These are phyloP conservation scores for Cotesia congregata DNA, from an alignment of 2,888 invertebrate genomes.

Conservation along the genomic window DNA sequence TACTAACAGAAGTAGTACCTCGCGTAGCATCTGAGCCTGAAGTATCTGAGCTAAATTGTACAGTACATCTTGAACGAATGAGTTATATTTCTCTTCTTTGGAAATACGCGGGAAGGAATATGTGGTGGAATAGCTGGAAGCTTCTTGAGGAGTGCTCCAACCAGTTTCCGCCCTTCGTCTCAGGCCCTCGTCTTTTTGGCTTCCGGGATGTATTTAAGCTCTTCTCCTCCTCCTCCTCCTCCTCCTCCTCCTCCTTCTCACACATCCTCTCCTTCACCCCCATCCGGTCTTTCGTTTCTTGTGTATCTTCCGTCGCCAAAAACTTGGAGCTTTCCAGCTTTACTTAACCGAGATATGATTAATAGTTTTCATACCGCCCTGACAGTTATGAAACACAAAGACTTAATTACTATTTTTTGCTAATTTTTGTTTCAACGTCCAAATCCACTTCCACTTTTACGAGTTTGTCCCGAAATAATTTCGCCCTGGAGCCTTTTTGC, in stretches of 20 bases:
- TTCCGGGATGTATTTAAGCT: constrained; percentile 30
- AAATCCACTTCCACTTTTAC: constrained; percentile 4
- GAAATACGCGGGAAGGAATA: neutral
- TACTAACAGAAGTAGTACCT: neutral
- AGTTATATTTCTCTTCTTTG: neutral
- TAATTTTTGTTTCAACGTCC: neutral
- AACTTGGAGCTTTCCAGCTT: neutral
- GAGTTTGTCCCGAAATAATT: constrained; percentile 18
- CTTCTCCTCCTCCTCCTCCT: neutral
- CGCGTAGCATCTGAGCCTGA: neutral
- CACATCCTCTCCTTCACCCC: too few species aligned
- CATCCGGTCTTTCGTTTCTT: neutral
- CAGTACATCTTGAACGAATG: constrained; percentile 11
- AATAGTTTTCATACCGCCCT: neutral
- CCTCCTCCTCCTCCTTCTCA: neutral
- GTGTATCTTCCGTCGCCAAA: neutral
- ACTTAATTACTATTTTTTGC: neutral
- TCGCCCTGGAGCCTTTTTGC: constrained; percentile 22
- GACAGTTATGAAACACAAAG: neutral
- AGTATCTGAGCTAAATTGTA: constrained; percentile 11
- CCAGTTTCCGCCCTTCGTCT: constrained; percentile 24
- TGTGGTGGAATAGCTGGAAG: constrained; percentile 12
- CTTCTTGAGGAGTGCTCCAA: constrained; percentile 15
- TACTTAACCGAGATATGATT: neutral
- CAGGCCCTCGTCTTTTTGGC: constrained; percentile 5